Percentiles rank a stretch among this genome's conserved stretches.
These are phyloP conservation scores for Nysson spinosus DNA, from an alignment of 2,888 invertebrate species.

Conservation along the genomic window DNA sequence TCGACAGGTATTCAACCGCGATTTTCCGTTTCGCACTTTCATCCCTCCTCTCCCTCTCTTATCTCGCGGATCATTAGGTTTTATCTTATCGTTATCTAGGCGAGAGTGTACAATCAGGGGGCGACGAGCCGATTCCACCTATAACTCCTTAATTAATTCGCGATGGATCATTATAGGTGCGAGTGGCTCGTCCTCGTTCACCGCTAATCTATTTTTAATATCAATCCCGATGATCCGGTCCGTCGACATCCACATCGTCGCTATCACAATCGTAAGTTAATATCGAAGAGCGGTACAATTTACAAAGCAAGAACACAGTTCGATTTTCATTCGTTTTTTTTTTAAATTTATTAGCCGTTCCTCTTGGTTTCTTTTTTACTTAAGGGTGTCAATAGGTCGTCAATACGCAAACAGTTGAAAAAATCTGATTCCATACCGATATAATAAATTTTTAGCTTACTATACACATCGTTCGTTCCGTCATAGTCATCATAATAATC, in stretches of 20 bases:
- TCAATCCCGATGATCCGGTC: constrained; percentile 6
- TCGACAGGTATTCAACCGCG: constrained; percentile 61
- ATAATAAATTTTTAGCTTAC: constrained; percentile 76
- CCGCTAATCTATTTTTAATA: neutral
- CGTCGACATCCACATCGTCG: constrained; percentile 18
- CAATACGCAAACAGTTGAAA: constrained; percentile 74
- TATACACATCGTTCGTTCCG: too few relatives aligned
- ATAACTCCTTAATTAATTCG: too few relatives aligned
- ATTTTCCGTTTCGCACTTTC: constrained; percentile 12
- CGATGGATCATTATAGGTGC: neutral
- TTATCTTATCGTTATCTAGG: neutral
- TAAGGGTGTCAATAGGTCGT: constrained; percentile 70
- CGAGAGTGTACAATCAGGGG: neutral
- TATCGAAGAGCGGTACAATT: constrained; percentile 66
- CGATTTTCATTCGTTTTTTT: constrained; percentile 59
- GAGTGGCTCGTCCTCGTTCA: neutral
- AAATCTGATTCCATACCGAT: constrained; percentile 75
- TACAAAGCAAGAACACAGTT: constrained; percentile 69
- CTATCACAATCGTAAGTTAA: constrained; percentile 65
- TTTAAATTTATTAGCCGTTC: constrained; percentile 69
- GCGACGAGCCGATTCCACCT: neutral
- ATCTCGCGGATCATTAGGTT: neutral
- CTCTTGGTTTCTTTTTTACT: constrained; percentile 56
- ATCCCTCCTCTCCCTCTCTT: constrained; percentile 1
- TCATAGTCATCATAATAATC: constrained; percentile 62